Percentiles rank a stretch among this genome's conserved stretches.
phyloP scores from a whole-genome alignment of 2,888 invertebrate species.

The Torymus aiolomorphi region DNA sequence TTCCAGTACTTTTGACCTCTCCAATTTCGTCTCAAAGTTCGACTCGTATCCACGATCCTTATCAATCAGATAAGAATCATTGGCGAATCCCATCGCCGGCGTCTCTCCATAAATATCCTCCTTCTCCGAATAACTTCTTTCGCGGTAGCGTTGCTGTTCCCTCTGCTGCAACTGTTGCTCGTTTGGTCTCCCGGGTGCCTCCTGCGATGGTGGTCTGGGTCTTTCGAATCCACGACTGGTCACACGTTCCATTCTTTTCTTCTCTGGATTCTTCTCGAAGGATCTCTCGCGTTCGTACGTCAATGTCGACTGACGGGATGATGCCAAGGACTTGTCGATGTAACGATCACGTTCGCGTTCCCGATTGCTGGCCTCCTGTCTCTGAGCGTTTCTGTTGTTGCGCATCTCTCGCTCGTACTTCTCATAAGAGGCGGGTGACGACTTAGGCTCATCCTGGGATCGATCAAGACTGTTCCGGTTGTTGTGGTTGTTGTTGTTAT shows the following conservation, averaged over 20 bases:
- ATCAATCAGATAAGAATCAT: slow-evolving; percentile 58
- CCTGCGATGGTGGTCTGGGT: slow-evolving; percentile 72
- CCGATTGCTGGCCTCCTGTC: slow-evolving; percentile 39
- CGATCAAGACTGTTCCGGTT: slow-evolving; percentile 62
- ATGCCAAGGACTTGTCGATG: slow-evolving; percentile 61
- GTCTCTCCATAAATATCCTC: slow-evolving; percentile 65
- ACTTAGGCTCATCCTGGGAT: slow-evolving; percentile 49
- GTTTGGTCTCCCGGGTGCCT: slow-evolving; percentile 71
- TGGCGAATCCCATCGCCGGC: slow-evolving; percentile 16
- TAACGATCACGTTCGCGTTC: slow-evolving; percentile 61
- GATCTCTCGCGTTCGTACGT: slow-evolving; percentile 68
- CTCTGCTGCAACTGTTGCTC: slow-evolving; percentile 31
- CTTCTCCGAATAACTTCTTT: slow-evolving; percentile 71
- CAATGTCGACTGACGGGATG: slow-evolving; percentile 60
- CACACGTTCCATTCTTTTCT: slow-evolving; percentile 65
- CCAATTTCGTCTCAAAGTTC: slow-evolving; percentile 73
- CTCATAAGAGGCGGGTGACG: slow-evolving; percentile 33
- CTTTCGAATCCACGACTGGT: slow-evolving; percentile 70
- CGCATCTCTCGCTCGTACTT: slow-evolving; percentile 59
- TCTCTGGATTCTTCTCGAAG: slow-evolving; percentile 70
- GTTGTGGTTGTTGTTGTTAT: slow-evolving; percentile 55
- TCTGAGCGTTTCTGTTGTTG: slow-evolving; percentile 52
- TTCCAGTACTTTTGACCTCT: slow-evolving; percentile 70
- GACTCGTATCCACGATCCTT: slow-evolving; percentile 74
- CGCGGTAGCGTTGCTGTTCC: slow-evolving; percentile 61